A percentile compares a stretch with the other conserved stretches of the same genome.
phyloP scores from a whole-genome alignment of 1,140 invertebrate species.

The Schmidtea mediterranea region DNA sequence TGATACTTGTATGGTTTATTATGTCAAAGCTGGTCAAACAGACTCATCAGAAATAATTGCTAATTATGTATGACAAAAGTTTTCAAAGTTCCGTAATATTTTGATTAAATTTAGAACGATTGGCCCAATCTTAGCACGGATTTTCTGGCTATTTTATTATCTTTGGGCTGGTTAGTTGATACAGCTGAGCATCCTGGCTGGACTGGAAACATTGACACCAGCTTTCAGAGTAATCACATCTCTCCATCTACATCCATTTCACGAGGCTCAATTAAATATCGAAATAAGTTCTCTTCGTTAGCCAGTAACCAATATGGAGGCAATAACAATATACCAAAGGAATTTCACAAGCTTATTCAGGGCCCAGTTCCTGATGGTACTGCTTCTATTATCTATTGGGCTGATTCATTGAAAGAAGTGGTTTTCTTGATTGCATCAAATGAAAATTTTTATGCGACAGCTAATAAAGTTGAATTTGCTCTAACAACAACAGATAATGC shows the following conservation, averaged over 20 bases:
- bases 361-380: not conserved
- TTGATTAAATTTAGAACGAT: slow-evolving; percentile 18
- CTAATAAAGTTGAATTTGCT: no score
- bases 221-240: slow-evolving; percentile 33
- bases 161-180: slow-evolving; percentile 57
- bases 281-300: not conserved
- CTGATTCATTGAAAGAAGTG: not conserved
- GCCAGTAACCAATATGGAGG: not conserved
- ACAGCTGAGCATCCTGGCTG: slow-evolving; percentile 54
- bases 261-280: not conserved
- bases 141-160: slow-evolving; percentile 49
- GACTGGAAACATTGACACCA: slow-evolving; percentile 55
- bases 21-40: slow-evolving; percentile 56
- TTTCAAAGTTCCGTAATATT: slow-evolving; percentile 4
- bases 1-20: slow-evolving; percentile 79
- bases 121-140: slow-evolving; percentile 35
- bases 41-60: slow-evolving; percentile 45
- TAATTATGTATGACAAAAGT: slow-evolving; percentile 39
- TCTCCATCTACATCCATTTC: no score
- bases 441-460: no score
- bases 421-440: no score
- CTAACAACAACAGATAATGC: no score
- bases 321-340: not conserved
- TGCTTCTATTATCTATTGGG: not conserved
- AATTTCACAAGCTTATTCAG: not conserved